A percentile compares a stretch with the other conserved stretches of the same genome.
These are phyloP conservation scores for Folsomia candida DNA, from an alignment of 2,888 invertebrate genomes.

Conservation along the genomic window DNA sequence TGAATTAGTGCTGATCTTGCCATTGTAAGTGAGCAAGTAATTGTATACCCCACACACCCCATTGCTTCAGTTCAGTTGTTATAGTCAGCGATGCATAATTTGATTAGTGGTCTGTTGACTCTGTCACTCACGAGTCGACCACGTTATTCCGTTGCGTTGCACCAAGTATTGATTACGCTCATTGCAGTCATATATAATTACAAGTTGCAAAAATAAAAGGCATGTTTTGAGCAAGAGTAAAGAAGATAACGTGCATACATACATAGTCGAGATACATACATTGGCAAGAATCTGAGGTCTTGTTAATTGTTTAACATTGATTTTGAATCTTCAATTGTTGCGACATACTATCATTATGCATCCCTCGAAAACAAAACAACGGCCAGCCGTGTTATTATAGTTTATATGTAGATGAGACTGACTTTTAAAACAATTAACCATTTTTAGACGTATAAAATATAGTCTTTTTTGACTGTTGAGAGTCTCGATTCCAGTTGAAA, in stretches of 20 bases:
- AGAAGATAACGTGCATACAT: too few relatives aligned
- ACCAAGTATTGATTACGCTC: neutral
- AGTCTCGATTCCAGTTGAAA: neutral
- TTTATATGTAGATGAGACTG: neutral
- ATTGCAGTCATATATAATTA: neutral
- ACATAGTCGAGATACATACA: neutral
- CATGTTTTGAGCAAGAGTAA: neutral
- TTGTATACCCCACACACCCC: too few relatives aligned
- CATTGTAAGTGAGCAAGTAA: too few relatives aligned
- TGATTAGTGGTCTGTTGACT: neutral
- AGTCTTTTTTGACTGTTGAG: too few relatives aligned
- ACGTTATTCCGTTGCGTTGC: too few relatives aligned
- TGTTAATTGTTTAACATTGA: conserved; percentile 5
- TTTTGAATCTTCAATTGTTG: neutral
- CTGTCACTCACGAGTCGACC: too few relatives aligned
- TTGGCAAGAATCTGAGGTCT: neutral
- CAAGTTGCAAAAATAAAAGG: neutral
- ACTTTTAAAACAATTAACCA: neutral
- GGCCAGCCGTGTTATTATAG: neutral
- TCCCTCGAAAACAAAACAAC: too few relatives aligned
- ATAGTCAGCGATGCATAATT: neutral
- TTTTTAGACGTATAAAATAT: too few relatives aligned
- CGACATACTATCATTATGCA: too few relatives aligned
- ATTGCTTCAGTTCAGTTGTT: neutral
- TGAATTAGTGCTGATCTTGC: neutral